Evolutionary conservation across 2,888 invertebrate genomes (phyloP).

Genomic region (Matsumyia berberina): DNA sequence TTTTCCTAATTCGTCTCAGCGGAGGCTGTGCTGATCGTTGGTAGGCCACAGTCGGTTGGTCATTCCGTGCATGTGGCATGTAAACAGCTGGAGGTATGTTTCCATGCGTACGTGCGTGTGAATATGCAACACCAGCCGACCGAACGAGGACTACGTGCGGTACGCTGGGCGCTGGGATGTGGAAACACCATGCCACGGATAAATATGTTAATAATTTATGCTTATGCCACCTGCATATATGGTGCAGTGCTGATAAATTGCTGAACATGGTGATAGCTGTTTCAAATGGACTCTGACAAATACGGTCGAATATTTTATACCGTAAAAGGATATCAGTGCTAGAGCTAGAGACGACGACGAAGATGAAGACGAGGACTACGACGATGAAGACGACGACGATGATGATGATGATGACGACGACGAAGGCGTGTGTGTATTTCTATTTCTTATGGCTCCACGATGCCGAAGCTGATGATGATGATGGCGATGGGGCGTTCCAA

Average conservation of each 20-base stretch:
- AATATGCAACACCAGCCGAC: constrained; percentile 62
- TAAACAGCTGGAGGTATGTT: constrained; percentile 75
- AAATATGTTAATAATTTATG: constrained; percentile 77
- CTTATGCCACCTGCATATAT: constrained; percentile 78
- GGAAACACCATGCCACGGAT: constrained; percentile 66
- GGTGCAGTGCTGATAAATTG: constrained; percentile 78
- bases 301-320: constrained; percentile 77
- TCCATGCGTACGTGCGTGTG: constrained; percentile 73
- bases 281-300: constrained; percentile 78
- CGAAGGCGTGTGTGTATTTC: constrained; percentile 66
- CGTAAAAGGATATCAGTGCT: constrained; percentile 67
- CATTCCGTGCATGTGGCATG: constrained; percentile 70
- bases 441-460: constrained; percentile 29
- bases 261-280: constrained; percentile 78
- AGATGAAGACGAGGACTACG: constrained; percentile 6
- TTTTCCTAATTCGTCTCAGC: constrained; percentile 73
- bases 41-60: constrained; percentile 32
- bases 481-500: constrained; percentile 53
- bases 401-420: constrained; percentile 34
- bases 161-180: constrained; percentile 30
- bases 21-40: neutral
- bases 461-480: constrained; percentile 29
- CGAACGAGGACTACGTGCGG: constrained; percentile 30
- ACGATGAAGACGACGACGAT: constrained; percentile 21
- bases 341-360: constrained; percentile 28